phyloP scores from a whole-genome alignment of 37 sponge, comb jelly and placozoan species.

The Amphimedon queenslandica region DNA sequence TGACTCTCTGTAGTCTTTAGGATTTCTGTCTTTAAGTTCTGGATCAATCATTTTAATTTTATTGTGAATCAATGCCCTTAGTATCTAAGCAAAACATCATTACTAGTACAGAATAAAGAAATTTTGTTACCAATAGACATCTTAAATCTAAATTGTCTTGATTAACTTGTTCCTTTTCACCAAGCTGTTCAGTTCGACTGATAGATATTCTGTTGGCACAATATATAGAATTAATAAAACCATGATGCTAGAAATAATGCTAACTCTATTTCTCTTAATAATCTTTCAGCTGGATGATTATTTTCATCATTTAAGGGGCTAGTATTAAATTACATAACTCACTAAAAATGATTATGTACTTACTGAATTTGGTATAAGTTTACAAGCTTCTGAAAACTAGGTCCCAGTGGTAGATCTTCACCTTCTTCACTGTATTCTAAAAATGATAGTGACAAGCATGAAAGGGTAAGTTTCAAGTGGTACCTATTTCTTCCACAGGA shows the following conservation, averaged over 20 bases:
- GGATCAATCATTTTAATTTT: constrained; percentile 66
- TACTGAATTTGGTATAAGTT: no score
- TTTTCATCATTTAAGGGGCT: neutral
- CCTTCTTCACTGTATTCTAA: constrained; percentile 39
- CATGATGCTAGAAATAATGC: no score
- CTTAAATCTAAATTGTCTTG: constrained; percentile 45
- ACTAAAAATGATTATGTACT: neutral
- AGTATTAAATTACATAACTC: neutral
- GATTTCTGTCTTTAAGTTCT: constrained; percentile 35
- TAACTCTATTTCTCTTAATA: constrained; percentile 5
- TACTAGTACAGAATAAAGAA: no score
- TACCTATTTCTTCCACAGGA: no score
- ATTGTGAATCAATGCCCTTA: constrained; percentile 71
- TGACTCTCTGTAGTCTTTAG: constrained; percentile 23
- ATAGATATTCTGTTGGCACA: no score
- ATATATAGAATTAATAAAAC: no score
- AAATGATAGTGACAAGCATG: no score
- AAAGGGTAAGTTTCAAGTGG: no score
- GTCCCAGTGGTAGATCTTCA: constrained; percentile 60
- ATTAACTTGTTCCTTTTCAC: constrained; percentile 20
- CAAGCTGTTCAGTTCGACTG: neutral
- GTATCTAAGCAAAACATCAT: constrained; percentile 16
- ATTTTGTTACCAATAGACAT: constrained; percentile 48
- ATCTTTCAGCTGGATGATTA: neutral
- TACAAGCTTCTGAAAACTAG: constrained; percentile 55